Evolutionary conservation across 1,140 invertebrate genomes (phyloP).

Genomic region (Hyles euphorbiae): DNA sequence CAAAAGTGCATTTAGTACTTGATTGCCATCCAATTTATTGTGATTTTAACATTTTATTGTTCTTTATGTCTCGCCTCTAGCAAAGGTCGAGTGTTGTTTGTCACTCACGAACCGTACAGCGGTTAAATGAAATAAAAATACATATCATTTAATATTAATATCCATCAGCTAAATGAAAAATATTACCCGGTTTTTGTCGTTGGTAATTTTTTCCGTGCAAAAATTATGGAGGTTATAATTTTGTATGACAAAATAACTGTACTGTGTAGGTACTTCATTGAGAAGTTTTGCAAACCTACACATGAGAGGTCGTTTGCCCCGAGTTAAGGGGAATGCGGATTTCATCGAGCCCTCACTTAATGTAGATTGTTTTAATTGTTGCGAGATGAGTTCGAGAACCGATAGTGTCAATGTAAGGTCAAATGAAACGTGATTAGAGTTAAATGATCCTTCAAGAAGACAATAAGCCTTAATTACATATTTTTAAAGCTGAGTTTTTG

Average conservation of each 20-base stretch:
- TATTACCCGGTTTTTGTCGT: background rate
- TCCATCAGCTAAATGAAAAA: background rate
- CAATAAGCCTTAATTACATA: too few species aligned
- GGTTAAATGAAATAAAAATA: background rate
- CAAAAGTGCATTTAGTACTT: too few species aligned
- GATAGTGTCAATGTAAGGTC: slow-evolving; percentile 39
- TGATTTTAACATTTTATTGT: too few species aligned
- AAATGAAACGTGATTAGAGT: slow-evolving; percentile 28
- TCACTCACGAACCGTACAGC: slow-evolving; percentile 9
- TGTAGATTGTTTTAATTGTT: slow-evolving; percentile 56
- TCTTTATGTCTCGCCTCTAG: slow-evolving; percentile 5
- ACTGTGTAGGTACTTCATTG: too few species aligned
- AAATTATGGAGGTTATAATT: slow-evolving; percentile 6
- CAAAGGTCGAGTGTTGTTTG: slow-evolving; percentile 8
- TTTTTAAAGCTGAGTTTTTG: too few species aligned
- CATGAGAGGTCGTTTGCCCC: slow-evolving; percentile 19
- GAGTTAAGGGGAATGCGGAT: slow-evolving; percentile 29
- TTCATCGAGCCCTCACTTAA: slow-evolving; percentile 26
- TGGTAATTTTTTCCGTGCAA: background rate
- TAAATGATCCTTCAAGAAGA: slow-evolving; percentile 12
- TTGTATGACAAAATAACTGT: background rate
- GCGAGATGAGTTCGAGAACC: slow-evolving; percentile 28
- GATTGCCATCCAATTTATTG: too few species aligned
- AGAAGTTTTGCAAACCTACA: too few species aligned
- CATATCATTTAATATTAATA: slow-evolving; percentile 5